Evolutionary conservation across 2,888 invertebrate species (phyloP).

Genomic region (Drosophila paucipuncta): DNA sequence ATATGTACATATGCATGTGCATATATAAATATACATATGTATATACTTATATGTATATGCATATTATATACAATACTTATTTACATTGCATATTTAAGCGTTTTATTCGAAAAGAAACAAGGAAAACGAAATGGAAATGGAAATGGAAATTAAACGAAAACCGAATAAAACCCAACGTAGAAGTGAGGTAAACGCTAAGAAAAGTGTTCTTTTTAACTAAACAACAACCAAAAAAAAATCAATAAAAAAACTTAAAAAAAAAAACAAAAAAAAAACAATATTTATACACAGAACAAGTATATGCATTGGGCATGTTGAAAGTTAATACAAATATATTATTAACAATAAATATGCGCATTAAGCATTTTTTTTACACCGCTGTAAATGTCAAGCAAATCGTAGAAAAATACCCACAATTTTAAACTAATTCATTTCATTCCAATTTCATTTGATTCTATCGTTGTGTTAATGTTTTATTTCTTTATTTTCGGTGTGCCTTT

Average conservation of each 20-base stretch:
- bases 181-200: constrained; percentile 48
- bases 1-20: constrained; percentile 53
- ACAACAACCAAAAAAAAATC: constrained; percentile 18
- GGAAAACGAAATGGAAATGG: constrained; percentile 31
- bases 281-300: constrained; percentile 42
- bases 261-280: constrained; percentile 37
- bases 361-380: constrained; percentile 62
- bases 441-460: background rate
- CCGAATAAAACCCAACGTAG: constrained; percentile 37
- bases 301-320: constrained; percentile 57
- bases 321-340: constrained; percentile 49
- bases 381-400: constrained; percentile 66
- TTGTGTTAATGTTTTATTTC: background rate
- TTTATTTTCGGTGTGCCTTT: constrained; percentile 3
- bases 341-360: constrained; percentile 43
- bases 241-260: background rate
- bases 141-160: constrained; percentile 18
- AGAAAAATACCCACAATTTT: constrained; percentile 31
- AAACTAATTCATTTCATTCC: background rate
- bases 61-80: constrained; percentile 69
- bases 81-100: constrained; percentile 77
- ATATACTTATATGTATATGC: constrained; percentile 36
- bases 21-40: constrained; percentile 39
- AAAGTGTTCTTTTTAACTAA: constrained; percentile 72
- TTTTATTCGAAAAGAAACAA: constrained; percentile 63